phyloP scores from a whole-genome alignment of 1,140 invertebrate genomes.

The Planococcus citri region DNA sequence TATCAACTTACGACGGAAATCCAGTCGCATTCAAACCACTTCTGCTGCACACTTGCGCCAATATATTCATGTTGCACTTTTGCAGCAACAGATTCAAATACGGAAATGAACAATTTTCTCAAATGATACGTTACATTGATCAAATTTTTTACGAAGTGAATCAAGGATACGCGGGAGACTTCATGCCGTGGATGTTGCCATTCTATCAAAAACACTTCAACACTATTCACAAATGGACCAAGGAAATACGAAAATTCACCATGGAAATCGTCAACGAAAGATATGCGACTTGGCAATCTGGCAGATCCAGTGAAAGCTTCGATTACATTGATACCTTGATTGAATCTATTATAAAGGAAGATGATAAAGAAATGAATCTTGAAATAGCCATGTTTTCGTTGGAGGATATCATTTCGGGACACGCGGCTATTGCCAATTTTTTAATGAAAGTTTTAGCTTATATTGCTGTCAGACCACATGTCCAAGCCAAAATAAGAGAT shows the following conservation, averaged over 20 bases:
- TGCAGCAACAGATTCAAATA: conserved; percentile 58
- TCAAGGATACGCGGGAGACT: conserved; percentile 74
- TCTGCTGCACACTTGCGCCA: conserved; percentile 38
- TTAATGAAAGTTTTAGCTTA: conserved; percentile 59
- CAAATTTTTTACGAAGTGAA: conserved; percentile 83
- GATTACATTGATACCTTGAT: conserved; percentile 66
- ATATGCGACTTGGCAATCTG: conserved; percentile 34
- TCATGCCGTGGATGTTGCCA: conserved; percentile 68
- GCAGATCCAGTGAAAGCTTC: conserved; percentile 22
- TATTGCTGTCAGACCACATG: conserved; percentile 47
- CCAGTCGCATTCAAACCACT: conserved; percentile 30
- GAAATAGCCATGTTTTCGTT: conserved; percentile 45
- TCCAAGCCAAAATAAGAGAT: conserved; percentile 48
- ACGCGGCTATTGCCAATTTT: conserved; percentile 67
- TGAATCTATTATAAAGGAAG: conserved; percentile 47
- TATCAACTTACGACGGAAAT: conserved; percentile 30
- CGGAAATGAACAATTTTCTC: conserved; percentile 48
- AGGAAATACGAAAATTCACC: conserved; percentile 56
- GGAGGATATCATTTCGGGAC: conserved; percentile 76
- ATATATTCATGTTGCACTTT: conserved; percentile 74
- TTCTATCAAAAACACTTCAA: conserved; percentile 55
- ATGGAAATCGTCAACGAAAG: conserved; percentile 52
- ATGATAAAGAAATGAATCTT: conserved; percentile 47
- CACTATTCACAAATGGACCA: conserved; percentile 52
- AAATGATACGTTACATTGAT: conserved; percentile 61